Evolutionary conservation across 1,140 invertebrate genomes (phyloP).

Genomic region (Probaryconus sp.): DNA sequence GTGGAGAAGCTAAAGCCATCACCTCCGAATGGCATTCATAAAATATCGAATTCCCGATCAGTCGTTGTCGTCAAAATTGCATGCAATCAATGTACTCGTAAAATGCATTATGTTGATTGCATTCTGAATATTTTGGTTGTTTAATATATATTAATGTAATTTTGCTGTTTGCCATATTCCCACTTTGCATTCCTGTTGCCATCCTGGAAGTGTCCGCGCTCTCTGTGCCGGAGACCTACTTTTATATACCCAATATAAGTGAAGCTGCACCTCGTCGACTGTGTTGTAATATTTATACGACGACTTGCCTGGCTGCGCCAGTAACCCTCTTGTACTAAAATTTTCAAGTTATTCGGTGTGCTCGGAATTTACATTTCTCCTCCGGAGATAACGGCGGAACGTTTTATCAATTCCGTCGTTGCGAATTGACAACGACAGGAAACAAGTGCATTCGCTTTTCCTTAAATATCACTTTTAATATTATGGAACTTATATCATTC

Average conservation of each 20-base stretch:
- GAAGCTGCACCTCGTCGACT: slow-evolving; percentile 1
- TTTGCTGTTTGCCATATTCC: slow-evolving; percentile 8
- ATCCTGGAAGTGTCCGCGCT: slow-evolving; percentile 3
- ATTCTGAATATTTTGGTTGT: slow-evolving; percentile 16
- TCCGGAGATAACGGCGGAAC: neutral
- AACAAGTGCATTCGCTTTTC: neutral
- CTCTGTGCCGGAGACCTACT: slow-evolving; percentile 32
- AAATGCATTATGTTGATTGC: slow-evolving; percentile 38
- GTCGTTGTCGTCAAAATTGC: slow-evolving; percentile 8
- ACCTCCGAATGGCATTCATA: neutral
- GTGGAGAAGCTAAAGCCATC: too few species aligned
- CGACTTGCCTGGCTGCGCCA: slow-evolving; percentile 16
- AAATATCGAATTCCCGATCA: slow-evolving; percentile 12
- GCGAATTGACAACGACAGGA: slow-evolving; percentile 12
- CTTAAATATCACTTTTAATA: neutral
- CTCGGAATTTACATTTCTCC: slow-evolving; percentile 31
- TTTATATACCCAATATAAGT: slow-evolving; percentile 36
- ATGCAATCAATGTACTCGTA: slow-evolving; percentile 21
- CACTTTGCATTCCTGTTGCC: neutral
- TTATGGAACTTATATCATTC: neutral
- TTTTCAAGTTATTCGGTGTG: slow-evolving; percentile 47
- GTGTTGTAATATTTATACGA: slow-evolving; percentile 44
- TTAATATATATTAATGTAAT: slow-evolving; percentile 51
- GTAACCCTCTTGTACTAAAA: slow-evolving; percentile 31
- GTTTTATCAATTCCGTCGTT: slow-evolving; percentile 29